These are phyloP conservation scores for Sitobion miscanthi DNA, from an alignment of 1,140 invertebrate species.

Conservation along the genomic window DNA sequence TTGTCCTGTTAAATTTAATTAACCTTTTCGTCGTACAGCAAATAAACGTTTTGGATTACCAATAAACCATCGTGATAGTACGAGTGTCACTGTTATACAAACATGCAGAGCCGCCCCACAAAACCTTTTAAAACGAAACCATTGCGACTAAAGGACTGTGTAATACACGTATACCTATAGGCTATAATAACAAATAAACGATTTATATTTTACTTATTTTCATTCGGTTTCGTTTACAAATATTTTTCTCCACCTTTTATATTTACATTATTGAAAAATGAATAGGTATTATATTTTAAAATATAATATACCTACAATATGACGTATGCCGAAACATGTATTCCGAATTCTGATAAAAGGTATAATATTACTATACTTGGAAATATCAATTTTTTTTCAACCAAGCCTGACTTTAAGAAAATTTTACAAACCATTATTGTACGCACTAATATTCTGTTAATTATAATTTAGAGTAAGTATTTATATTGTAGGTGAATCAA, in stretches of 20 bases:
- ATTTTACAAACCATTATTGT: no score
- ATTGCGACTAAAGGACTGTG: background rate
- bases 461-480: no score
- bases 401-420: no score
- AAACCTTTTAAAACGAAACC: background rate
- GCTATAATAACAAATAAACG: background rate
- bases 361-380: background rate
- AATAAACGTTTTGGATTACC: conserved; percentile 4
- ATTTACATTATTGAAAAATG: background rate
- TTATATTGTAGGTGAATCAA: background rate
- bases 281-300: background rate
- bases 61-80: background rate
- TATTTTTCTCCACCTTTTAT: background rate
- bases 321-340: background rate
- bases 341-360: background rate
- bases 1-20: conserved; percentile 4
- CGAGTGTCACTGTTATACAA: background rate
- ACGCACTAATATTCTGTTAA: no score
- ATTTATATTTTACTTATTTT: background rate
- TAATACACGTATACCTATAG: background rate
- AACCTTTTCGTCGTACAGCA: background rate
- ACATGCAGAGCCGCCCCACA: background rate
- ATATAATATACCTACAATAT: background rate
- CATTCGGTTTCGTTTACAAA: background rate
- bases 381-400: background rate